Evolutionary conservation across 2,797 vertebrate genomes (phyloP).

Genomic region (Cyclura pinguis): DNA sequence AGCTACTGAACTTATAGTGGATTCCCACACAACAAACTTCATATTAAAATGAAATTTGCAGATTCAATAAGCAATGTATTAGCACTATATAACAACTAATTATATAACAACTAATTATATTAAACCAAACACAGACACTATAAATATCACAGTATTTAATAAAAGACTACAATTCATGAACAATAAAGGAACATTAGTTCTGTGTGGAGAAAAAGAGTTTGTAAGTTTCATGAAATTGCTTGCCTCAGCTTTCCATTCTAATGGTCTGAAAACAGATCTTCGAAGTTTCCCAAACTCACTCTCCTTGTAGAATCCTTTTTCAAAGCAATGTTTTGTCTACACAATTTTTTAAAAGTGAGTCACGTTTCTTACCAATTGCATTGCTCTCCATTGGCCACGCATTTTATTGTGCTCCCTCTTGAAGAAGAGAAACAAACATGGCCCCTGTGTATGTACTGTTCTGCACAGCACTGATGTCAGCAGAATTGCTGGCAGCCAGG

Average conservation of each 20-base stretch:
- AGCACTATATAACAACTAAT: not conserved
- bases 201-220: not conserved
- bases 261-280: not conserved
- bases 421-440: constrained; percentile 53
- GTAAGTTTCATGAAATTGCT: not conserved
- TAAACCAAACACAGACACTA: not conserved
- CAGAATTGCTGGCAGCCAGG: constrained; percentile 28
- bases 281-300: not conserved
- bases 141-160: not conserved
- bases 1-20: not conserved
- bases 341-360: constrained; percentile 9
- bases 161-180: not conserved
- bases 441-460: constrained; percentile 69
- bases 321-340: not conserved
- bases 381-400: constrained; percentile 64
- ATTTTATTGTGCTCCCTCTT: constrained; percentile 39
- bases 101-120: not conserved
- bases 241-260: not conserved
- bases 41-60: not conserved
- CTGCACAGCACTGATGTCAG: constrained; percentile 67
- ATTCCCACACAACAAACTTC: not conserved
- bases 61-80: not conserved
- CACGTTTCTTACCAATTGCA: constrained; percentile 65
- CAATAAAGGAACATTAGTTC: not conserved
- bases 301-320: not conserved